These are phyloP conservation scores for Mesodorylaimus sp. DNA, from an alignment of 2,888 invertebrate species.

Conservation along the genomic window DNA sequence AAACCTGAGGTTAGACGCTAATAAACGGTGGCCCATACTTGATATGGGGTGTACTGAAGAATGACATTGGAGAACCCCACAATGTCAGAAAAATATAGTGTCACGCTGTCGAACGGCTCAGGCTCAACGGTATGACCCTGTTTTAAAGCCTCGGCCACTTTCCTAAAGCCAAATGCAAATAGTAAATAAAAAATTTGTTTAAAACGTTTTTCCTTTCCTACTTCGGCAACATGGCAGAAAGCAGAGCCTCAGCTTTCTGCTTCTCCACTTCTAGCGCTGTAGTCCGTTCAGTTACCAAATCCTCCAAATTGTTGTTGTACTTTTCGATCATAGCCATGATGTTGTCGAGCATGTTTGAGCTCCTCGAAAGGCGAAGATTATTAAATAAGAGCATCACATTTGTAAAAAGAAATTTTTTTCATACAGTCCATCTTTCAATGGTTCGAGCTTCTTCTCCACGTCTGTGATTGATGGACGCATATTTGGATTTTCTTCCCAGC, in stretches of 20 bases:
- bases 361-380: no score
- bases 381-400: neutral
- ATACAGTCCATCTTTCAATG: neutral
- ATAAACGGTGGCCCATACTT: no score
- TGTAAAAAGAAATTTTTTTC: no score
- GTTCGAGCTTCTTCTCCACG: neutral
- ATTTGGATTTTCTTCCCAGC: neutral
- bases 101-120: neutral
- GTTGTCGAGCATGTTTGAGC: constrained; percentile 83
- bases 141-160: constrained; percentile 25
- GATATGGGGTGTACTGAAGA: no score
- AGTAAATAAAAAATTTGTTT: no score
- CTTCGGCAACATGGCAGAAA: neutral
- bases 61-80: neutral
- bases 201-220: no score
- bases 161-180: no score
- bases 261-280: neutral
- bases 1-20: no score
- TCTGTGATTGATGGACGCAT: neutral
- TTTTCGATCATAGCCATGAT: constrained; percentile 97
- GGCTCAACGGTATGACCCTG: neutral
- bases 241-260: neutral
- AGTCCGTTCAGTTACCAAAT: constrained; percentile 74
- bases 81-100: neutral
- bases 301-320: constrained; percentile 84